Conservation (phyloP, 2,113 vertebrate genomes). For the Meleagris gallopavo region DNA sequence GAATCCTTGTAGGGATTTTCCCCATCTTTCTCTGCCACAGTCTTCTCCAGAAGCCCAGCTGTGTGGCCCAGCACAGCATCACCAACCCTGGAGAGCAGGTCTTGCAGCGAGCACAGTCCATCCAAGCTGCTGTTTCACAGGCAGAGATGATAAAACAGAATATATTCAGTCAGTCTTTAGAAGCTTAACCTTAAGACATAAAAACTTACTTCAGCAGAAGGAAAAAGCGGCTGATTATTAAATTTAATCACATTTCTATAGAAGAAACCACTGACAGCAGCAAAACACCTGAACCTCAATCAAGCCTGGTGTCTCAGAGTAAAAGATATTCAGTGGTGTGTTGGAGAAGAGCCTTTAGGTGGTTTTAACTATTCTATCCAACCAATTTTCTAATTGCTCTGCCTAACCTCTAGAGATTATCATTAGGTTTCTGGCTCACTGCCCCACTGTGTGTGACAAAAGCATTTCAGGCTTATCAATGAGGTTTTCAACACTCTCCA, state of each 20-base stretch:
- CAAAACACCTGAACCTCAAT: neutral
- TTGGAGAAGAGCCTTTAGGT: neutral
- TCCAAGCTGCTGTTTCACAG: neutral
- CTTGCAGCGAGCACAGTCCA: neutral
- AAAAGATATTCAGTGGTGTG: neutral
- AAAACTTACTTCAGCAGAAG: neutral
- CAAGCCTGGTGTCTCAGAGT: neutral
- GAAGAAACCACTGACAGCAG: neutral
- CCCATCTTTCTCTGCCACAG: neutral
- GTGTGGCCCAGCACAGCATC: accelerated
- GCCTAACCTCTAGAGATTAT: neutral
- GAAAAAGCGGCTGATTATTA: neutral
- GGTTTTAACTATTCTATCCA: neutral
- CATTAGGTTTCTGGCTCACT: constrained; percentile 37
- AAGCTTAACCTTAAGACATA: neutral
- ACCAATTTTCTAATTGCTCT: neutral
- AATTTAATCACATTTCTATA: neutral
- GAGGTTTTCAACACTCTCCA: neutral
- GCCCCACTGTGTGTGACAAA: neutral
- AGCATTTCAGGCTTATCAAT: neutral
- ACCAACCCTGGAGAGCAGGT: neutral
- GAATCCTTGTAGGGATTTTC: neutral
- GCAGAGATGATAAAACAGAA: neutral
- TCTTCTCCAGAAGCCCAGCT: neutral
- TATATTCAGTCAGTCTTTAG: neutral